Evolutionary conservation across 2,797 vertebrate genomes (phyloP).

Genomic region (Ciconia nigra): DNA sequence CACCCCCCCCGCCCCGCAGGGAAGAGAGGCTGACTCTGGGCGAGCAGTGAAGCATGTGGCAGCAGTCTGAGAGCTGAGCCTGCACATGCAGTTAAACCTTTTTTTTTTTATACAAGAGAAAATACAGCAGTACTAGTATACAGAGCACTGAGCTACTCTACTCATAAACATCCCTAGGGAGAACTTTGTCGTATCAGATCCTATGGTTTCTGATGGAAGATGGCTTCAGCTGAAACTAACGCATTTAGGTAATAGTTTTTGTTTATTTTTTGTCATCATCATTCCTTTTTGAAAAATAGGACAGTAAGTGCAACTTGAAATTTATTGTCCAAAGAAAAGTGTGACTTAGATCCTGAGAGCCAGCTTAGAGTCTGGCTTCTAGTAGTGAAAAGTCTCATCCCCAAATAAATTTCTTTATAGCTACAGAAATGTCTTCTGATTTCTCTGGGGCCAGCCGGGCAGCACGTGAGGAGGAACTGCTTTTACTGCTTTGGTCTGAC

Average conservation of each 20-base stretch:
- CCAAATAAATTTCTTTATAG: background rate
- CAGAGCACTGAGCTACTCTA: conserved; percentile 44
- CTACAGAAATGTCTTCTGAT: background rate
- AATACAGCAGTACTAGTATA: background rate
- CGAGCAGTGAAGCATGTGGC: background rate
- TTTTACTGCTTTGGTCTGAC: background rate
- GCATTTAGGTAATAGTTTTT: conserved; percentile 10
- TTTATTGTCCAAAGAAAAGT: conserved; percentile 56
- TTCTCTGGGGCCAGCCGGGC: background rate
- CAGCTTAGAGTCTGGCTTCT: conserved; percentile 43
- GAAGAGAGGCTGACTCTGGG: conserved; percentile 14
- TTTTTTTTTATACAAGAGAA: background rate
- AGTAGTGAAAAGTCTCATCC: background rate
- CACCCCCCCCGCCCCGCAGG: background rate
- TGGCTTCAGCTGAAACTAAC: conserved; percentile 41
- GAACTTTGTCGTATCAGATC: conserved; percentile 51
- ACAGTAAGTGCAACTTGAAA: conserved; percentile 36
- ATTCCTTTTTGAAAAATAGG: conserved; percentile 47
- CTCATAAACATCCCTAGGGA: background rate
- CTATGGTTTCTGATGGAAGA: conserved; percentile 71
- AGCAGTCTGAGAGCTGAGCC: background rate
- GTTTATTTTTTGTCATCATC: background rate
- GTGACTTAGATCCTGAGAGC: background rate
- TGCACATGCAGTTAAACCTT: background rate
- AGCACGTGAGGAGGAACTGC: background rate